These are phyloP conservation scores for Diacarnus erythraeanus DNA, from an alignment of 37 sponge, comb jelly and placozoan genomes.

Conservation along the genomic window DNA sequence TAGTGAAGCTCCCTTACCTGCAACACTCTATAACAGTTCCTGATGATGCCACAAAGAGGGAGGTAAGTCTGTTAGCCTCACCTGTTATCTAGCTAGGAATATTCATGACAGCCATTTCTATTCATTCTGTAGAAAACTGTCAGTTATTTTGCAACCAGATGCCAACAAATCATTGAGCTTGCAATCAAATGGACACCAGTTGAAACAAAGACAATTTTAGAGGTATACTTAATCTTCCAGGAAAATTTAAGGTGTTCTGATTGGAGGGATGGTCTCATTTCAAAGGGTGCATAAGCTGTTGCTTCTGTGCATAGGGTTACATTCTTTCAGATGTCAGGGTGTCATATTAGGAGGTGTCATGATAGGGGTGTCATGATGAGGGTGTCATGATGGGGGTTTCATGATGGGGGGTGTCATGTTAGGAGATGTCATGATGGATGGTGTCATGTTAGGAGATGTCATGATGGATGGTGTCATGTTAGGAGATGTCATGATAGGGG, in stretches of 20 bases:
- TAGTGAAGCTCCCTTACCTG: slow-evolving; percentile 38
- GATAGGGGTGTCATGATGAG: not conserved
- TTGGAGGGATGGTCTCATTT: too few species aligned
- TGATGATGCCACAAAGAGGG: slow-evolving; percentile 53
- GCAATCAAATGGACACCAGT: slow-evolving; percentile 68
- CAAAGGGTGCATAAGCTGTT: not conserved
- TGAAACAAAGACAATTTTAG: slow-evolving; percentile 55
- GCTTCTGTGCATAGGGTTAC: not conserved
- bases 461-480: too few species aligned
- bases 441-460: too few species aligned
- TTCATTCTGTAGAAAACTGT: slow-evolving; percentile 54
- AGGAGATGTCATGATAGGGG: too few species aligned
- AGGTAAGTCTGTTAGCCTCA: slow-evolving; percentile 29
- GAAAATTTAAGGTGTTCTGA: too few species aligned
- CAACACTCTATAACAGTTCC: slow-evolving; percentile 43
- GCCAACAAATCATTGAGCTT: slow-evolving; percentile 61
- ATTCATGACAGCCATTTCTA: not conserved
- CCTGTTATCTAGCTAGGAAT: not conserved
- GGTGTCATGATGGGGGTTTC: not conserved
- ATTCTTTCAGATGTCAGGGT: not conserved
- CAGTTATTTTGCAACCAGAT: slow-evolving; percentile 61
- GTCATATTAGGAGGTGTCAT: too few species aligned
- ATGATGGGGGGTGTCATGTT: too few species aligned
- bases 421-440: too few species aligned
- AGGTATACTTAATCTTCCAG: too few species aligned